These are phyloP conservation scores for Chalcis sispes DNA, from an alignment of 2,888 invertebrate genomes.

Conservation along the genomic window DNA sequence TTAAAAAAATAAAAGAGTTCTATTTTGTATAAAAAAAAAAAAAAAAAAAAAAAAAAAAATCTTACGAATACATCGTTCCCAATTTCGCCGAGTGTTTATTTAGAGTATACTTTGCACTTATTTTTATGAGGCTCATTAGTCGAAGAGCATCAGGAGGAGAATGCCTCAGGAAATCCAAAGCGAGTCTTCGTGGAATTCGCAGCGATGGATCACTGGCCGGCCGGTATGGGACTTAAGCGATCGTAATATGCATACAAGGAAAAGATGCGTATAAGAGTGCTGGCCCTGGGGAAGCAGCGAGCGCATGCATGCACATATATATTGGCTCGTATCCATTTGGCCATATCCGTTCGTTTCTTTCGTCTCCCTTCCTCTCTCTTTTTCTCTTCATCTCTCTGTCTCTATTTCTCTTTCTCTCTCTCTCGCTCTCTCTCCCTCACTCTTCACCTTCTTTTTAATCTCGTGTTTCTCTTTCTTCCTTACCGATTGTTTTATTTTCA, in stretches of 20 bases:
- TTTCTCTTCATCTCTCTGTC: slow-evolving; percentile 52
- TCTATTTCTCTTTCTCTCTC: too few relatives aligned
- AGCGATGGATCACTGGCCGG: slow-evolving; percentile 73
- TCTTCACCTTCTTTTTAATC: slow-evolving; percentile 32
- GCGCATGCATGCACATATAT: slow-evolving; percentile 44
- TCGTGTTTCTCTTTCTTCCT: too few relatives aligned
- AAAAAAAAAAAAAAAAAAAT: slow-evolving; percentile 12
- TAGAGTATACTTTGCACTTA: slow-evolving; percentile 56
- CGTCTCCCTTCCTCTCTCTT: slow-evolving; percentile 38
- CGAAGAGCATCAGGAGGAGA: slow-evolving; percentile 34
- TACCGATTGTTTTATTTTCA: slow-evolving; percentile 11
- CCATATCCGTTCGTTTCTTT: slow-evolving; percentile 50
- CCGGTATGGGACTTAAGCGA: slow-evolving; percentile 73
- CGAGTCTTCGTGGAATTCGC: slow-evolving; percentile 69
- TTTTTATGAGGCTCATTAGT: slow-evolving; percentile 57
- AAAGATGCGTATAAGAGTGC: slow-evolving; percentile 59
- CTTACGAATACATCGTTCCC: slow-evolving; percentile 17
- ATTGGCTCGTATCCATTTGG: slow-evolving; percentile 42
- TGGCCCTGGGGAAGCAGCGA: slow-evolving; percentile 59
- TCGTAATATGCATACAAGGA: slow-evolving; percentile 70
- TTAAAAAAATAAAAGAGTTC: too few relatives aligned
- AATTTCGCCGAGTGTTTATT: slow-evolving; percentile 51
- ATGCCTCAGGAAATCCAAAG: slow-evolving; percentile 45
- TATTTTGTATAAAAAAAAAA: too few relatives aligned
- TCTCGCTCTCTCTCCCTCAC: slow-evolving; percentile 34